A percentile compares a stretch with the other conserved stretches of the same genome.
phyloP scores from a whole-genome alignment of 2,797 vertebrate species.

The Propithecus perrieri region DNA sequence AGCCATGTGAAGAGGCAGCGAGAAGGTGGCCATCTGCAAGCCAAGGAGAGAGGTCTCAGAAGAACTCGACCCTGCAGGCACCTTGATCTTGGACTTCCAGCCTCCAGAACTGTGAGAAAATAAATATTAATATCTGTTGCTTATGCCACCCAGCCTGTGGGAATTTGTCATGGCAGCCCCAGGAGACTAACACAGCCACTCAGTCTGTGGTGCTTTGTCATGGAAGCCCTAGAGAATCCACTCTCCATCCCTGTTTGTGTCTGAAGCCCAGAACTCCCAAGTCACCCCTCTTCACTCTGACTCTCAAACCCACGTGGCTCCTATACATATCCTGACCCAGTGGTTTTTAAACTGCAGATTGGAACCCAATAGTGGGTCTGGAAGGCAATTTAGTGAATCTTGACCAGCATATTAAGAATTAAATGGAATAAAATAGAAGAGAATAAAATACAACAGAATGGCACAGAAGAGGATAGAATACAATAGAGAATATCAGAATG shows the following conservation, averaged over 20 bases:
- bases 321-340: background rate
- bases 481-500: background rate
- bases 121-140: background rate
- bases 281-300: background rate
- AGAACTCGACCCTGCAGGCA: background rate
- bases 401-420: background rate
- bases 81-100: conserved; percentile 8
- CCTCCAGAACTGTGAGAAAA: background rate
- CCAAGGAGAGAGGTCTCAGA: background rate
- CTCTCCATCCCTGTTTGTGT: background rate
- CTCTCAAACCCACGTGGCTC: background rate
- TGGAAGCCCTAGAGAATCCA: background rate
- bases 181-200: background rate
- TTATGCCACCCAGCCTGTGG: background rate
- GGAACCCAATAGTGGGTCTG: background rate
- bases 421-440: background rate
- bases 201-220: background rate
- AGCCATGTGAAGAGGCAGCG: background rate
- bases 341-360: background rate
- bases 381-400: conserved; percentile 1
- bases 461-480: background rate
- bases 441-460: background rate
- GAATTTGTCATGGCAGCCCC: background rate
- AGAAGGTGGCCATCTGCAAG: background rate
- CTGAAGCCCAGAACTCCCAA: background rate